A percentile compares a stretch with the other conserved stretches of the same genome.
Evolutionary conservation across 1,140 invertebrate genomes (phyloP).

Genomic region (Polyergus mexicanus): DNA sequence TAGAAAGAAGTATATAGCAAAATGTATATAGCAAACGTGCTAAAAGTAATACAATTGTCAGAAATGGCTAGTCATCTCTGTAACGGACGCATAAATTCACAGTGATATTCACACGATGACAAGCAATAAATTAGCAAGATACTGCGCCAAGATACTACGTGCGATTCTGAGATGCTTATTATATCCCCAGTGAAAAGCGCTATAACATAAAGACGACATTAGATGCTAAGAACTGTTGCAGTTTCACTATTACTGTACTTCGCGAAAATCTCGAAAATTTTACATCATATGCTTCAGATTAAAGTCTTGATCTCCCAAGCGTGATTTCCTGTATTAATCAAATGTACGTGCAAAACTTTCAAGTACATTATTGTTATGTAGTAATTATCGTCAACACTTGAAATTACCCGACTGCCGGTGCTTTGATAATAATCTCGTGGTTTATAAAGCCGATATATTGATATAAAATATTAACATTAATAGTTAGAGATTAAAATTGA

Average conservation of each 20-base stretch:
- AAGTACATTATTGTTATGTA: not conserved
- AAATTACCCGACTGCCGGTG: not conserved
- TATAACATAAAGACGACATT: not conserved
- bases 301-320: not conserved
- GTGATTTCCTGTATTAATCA: not conserved
- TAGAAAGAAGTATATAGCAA: not conserved
- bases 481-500: not conserved
- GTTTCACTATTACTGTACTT: not conserved
- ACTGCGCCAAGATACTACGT: not conserved
- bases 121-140: not conserved
- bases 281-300: not conserved
- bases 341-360: not conserved
- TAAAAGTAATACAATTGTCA: constrained; percentile 21
- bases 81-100: not conserved
- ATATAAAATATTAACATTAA: not conserved
- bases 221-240: not conserved
- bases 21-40: not conserved
- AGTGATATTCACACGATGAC: not conserved
- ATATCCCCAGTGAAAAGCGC: not conserved
- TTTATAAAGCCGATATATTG: not conserved
- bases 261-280: not conserved
- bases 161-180: not conserved
- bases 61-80: not conserved
- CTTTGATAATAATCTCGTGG: not conserved
- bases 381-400: not conserved